A percentile compares a stretch with the other conserved stretches of the same genome.
Conservation (phyloP, 2,113 vertebrate species). For the Stegastes partitus region DNA sequence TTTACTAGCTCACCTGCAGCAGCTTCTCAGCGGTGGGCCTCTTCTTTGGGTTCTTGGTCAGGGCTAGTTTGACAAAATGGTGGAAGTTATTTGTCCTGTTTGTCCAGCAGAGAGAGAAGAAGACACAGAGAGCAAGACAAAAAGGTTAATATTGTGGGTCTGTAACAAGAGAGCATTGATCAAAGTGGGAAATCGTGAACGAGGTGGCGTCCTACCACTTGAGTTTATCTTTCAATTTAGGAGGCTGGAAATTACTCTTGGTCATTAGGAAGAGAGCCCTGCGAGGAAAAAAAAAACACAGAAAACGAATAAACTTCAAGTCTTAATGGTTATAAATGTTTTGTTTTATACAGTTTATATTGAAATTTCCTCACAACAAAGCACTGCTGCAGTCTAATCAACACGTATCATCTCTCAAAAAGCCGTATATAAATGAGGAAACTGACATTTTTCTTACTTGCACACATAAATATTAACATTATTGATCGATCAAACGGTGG, state of each 20-base stretch:
- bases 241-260: slow-evolving; percentile 99
- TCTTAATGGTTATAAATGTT: neutral
- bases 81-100: slow-evolving; percentile 97
- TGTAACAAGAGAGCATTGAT: neutral
- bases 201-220: slow-evolving; percentile 89
- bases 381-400: too few relatives aligned
- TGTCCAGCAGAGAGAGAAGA: slow-evolving; percentile 4
- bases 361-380: neutral
- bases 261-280: slow-evolving; percentile 99
- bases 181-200: neutral
- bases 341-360: neutral
- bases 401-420: too few relatives aligned
- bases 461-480: too few relatives aligned
- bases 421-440: too few relatives aligned
- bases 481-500: too few relatives aligned
- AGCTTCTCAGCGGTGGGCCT: slow-evolving; percentile 96
- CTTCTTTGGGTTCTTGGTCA: slow-evolving; percentile 98
- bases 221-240: slow-evolving; percentile 97
- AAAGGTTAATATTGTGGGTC: neutral
- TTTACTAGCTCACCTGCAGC: slow-evolving; percentile 88
- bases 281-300: slow-evolving; percentile 31
- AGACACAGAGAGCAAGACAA: neutral
- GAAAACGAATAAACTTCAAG: neutral
- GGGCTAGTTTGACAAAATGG: slow-evolving; percentile 97
- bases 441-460: too few relatives aligned